Conservation (phyloP, 2,113 vertebrate species). For the Lasiurus borealis region DNA sequence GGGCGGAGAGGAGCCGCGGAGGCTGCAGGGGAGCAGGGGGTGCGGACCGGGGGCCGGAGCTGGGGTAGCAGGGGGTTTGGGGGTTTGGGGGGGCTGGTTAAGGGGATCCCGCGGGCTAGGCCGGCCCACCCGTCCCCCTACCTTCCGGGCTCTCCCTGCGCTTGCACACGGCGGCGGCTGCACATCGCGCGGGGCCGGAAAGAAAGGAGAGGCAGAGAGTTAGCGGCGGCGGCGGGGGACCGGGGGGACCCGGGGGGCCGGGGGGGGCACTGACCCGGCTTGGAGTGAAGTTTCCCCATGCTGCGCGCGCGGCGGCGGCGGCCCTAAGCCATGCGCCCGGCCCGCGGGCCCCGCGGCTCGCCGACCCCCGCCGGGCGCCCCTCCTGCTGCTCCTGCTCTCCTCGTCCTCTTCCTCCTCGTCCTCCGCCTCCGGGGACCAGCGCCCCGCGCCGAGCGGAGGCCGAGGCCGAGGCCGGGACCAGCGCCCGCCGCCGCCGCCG, state of each 20-base stretch:
- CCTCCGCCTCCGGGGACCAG: no score
- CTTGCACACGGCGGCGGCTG: conserved; percentile 97
- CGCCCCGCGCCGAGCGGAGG: no score
- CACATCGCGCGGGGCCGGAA: conserved; percentile 81
- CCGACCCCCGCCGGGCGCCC: conserved; percentile 76
- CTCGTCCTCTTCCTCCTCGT: no score
- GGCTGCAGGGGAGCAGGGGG: no score
- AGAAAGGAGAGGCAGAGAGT: conserved; percentile 83
- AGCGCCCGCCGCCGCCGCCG: conserved; percentile 87
- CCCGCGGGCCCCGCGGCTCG: conserved; percentile 76
- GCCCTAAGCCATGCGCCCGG: conserved; percentile 86
- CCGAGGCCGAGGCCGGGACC: conserved; percentile 88
- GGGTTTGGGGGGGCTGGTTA: no score
- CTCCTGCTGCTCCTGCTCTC: no score
- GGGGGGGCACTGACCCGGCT: conserved; percentile 94
- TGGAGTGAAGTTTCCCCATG: conserved; percentile 99
- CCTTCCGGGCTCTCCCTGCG: conserved; percentile 99
- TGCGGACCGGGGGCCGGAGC: no score
- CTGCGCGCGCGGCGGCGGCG: conserved; percentile 87
- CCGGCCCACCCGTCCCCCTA: conserved; percentile 83
- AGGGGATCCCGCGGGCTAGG: conserved; percentile 44
- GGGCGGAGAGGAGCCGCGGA: no score
- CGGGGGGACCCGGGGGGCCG: conserved; percentile 47
- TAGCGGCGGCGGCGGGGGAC: conserved; percentile 60
- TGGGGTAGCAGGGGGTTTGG: no score